Base-by-base conservation (phyloP, 2,888 invertebrate species). In the Acrobasis repandana region DNA sequence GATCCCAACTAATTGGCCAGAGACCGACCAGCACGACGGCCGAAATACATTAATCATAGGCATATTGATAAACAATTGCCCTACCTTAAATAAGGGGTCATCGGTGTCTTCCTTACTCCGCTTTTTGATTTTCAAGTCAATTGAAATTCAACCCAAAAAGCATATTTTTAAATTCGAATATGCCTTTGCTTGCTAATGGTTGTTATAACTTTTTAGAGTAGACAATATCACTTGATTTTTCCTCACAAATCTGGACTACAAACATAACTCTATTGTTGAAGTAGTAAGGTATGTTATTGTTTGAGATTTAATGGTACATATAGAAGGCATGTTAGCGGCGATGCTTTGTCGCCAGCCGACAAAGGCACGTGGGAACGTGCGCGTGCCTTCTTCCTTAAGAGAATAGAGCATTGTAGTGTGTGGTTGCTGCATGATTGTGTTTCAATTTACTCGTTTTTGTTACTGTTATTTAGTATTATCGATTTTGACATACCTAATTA, bases 21-120 rank as follows among this genome's bases (percentile, higher is more conserved):
- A 70, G 65, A n/a, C 77, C 78, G 74, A 75, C 77, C 78, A 74
- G 78, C 90, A 89, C 88, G 89, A 88, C 79, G 69, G 46, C 66
- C 70, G 74, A 80, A 81, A 77, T 76, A 82, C 89, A 89, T 90
- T 88, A 82, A 89, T 89, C 88, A 89, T 86, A 87, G 78, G 71
- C 79, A 77, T 88, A 90, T 90, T 89, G 88, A 92, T 90, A 91
- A 91, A 90, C 91, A 90, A 91, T 90, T 90, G 89, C 86, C 85
- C 88, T 85, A 87, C 82, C 90, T 91, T 89, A 89, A 89, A 91
- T 88, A 83, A 89, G 89, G 84, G 89, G 90, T 91, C 91, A 90
- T 77, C 78, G 72, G 69, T 73, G 74, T 71, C 76, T 75, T 72
- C 72, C 71, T 68, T 67, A 66, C 64, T 61, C 56, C 58, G 66